Conservation (phyloP, 2,797 vertebrate species). For the Eulemur mongoz region DNA sequence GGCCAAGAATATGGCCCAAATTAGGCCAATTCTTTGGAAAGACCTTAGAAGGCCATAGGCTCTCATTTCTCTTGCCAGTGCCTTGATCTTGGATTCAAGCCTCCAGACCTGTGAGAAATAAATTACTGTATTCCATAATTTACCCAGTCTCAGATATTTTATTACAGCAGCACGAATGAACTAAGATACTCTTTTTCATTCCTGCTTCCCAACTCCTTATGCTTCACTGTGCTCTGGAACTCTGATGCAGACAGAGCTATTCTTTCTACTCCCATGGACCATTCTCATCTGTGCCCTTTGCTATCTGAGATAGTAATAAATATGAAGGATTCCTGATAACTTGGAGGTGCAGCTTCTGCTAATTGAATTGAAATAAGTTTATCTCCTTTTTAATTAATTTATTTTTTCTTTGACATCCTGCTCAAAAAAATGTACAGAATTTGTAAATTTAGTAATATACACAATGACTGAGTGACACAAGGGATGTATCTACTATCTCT, state of each 20-base stretch:
- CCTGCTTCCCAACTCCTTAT: neutral
- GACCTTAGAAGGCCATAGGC: neutral
- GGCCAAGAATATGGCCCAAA: neutral
- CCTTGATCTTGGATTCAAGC: neutral
- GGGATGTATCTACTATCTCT: neutral
- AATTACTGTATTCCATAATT: neutral
- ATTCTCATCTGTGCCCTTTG: neutral
- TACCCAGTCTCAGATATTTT: neutral
- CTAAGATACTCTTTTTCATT: neutral
- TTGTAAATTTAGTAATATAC: neutral
- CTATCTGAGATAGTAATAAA: neutral
- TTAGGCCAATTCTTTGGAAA: neutral
- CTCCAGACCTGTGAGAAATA: neutral
- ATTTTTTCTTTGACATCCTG: neutral
- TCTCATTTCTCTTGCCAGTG: neutral
- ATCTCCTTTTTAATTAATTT: neutral
- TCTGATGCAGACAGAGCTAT: neutral
- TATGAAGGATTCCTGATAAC: neutral
- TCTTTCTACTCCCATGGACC: neutral
- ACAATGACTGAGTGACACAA: neutral
- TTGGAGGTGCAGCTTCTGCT: neutral
- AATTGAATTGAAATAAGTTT: neutral
- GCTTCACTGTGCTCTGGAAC: neutral
- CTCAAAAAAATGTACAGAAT: neutral
- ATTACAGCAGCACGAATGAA: neutral